Evolutionary conservation across 2,797 vertebrate genomes (phyloP).

Genomic region (Sciurus vulgaris): DNA sequence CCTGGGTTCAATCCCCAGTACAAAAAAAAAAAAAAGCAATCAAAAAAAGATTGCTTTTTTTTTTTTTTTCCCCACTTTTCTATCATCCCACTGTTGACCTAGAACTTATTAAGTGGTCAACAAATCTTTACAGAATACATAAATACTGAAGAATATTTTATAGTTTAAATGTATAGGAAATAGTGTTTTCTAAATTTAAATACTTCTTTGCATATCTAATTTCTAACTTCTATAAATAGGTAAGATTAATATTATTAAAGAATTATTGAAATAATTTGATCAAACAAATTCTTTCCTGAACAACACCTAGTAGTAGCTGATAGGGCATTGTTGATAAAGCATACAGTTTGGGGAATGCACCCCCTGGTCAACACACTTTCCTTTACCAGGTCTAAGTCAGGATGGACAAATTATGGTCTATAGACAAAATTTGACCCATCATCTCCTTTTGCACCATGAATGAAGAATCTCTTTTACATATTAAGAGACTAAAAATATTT

Average conservation of each 20-base stretch:
- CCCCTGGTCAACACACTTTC: not conserved
- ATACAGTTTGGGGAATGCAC: not conserved
- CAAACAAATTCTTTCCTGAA: not conserved
- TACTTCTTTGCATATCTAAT: not conserved
- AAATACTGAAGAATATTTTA: not conserved
- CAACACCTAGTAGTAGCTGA: not conserved
- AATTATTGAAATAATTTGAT: conserved; percentile 3
- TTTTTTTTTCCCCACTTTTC: not conserved
- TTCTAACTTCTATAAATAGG: not conserved
- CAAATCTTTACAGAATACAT: not conserved
- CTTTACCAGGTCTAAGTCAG: not conserved
- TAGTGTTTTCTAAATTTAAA: not conserved
- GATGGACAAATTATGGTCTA: not conserved
- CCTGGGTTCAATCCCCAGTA: no score
- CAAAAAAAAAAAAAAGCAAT: no score
- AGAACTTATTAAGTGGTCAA: not conserved
- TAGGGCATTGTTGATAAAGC: not conserved
- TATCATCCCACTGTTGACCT: not conserved
- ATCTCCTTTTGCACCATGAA: not conserved
- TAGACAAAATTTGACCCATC: not conserved
- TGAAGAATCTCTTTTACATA: not conserved
- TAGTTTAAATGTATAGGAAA: not conserved
- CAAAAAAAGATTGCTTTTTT: no score
- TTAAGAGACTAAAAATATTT: not conserved
- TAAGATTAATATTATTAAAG: not conserved